A percentile compares a stretch with the other conserved stretches of the same genome.
These are phyloP conservation scores for Parelbella ahira DNA, from an alignment of 2,888 invertebrate species.

Conservation along the genomic window DNA sequence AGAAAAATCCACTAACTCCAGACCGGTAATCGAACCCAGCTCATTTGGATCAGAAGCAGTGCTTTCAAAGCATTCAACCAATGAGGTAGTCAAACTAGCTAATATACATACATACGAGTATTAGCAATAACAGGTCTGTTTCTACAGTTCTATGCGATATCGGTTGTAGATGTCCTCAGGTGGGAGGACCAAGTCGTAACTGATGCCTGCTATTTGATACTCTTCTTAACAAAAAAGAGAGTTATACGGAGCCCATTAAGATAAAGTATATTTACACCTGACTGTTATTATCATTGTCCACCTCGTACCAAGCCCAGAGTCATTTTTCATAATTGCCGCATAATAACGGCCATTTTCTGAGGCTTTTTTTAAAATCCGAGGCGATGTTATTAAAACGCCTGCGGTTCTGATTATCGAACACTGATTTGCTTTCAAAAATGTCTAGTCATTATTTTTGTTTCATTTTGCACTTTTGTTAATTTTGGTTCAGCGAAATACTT, in stretches of 20 bases:
- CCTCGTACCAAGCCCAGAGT: slow-evolving; percentile 44
- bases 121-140: no score
- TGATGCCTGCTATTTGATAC: no score
- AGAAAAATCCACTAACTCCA: no score
- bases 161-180: no score
- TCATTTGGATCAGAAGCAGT: no score
- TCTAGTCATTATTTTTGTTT: slow-evolving; percentile 29
- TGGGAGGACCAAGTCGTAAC: no score
- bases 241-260: not conserved
- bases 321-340: slow-evolving; percentile 62
- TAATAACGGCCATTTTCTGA: slow-evolving; percentile 52
- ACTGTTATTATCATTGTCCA: slow-evolving; percentile 30
- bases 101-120: no score
- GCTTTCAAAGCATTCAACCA: no score
- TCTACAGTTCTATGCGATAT: no score
- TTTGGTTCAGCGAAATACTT: not conserved
- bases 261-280: not conserved
- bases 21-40: no score
- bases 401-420: slow-evolving; percentile 32
- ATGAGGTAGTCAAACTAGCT: no score
- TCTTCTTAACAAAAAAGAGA: no score
- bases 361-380: slow-evolving; percentile 39
- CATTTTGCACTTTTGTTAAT: slow-evolving; percentile 14
- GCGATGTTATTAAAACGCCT: slow-evolving; percentile 30
- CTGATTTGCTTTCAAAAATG: slow-evolving; percentile 37